Evolutionary conservation across 2,113 vertebrate species (phyloP).

Genomic region (Procavia capensis): DNA sequence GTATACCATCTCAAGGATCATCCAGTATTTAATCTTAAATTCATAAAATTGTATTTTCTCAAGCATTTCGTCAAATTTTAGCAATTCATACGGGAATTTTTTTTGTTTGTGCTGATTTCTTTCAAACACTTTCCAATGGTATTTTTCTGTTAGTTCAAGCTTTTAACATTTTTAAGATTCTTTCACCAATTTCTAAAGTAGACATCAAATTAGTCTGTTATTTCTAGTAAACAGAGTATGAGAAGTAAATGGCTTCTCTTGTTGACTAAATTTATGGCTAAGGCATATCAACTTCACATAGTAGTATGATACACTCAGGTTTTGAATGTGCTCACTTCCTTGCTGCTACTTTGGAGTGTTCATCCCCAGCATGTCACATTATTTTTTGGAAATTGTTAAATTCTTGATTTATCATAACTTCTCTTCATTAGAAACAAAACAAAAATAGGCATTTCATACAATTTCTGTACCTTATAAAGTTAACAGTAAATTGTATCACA

Average conservation of each 20-base stretch:
- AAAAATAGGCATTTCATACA: neutral
- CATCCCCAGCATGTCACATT: neutral
- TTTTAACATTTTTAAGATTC: neutral
- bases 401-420: neutral
- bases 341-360: neutral
- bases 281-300: neutral
- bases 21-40: neutral
- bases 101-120: constrained; percentile 9
- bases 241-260: neutral
- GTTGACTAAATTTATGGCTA: neutral
- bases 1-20: neutral
- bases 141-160: constrained; percentile 10
- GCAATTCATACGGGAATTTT: neutral
- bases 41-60: constrained; percentile 8
- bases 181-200: constrained; percentile 9
- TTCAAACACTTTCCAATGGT: neutral
- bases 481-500: neutral
- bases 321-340: neutral
- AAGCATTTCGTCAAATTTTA: neutral
- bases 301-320: neutral
- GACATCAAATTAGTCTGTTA: neutral
- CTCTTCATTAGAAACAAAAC: neutral
- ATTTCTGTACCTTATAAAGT: neutral
- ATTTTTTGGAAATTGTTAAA: neutral
- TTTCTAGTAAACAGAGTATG: neutral